Base-by-base conservation (phyloP, 2,113 vertebrate genomes). In the Onychostruthus taczanowskii region DNA sequence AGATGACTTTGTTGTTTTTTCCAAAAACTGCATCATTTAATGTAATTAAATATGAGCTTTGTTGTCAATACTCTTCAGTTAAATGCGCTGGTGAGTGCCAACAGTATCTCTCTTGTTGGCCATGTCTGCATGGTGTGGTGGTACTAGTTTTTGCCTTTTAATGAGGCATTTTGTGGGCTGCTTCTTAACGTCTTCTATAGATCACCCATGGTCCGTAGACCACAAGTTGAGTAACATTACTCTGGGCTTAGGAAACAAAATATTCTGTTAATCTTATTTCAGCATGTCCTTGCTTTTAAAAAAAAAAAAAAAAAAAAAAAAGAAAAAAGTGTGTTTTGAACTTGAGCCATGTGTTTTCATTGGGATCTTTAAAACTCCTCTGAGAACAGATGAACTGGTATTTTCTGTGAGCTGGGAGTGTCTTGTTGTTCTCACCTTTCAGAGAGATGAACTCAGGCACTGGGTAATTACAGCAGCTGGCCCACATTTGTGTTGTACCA, bases 201-300 rank as follows among this genome's bases (percentile, higher is more conserved):
- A 63, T 73, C 64, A 67, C 92, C 81, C 85, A 10, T 66, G 53
- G 33, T 77, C 61, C 0, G 15, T 62, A 92, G 85, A 94, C 94
- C 95, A 68, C 92, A 90, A 81, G 56, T 90, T 92, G 91, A 86
- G 94, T 92, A 96, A 96, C 43, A 4, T 83, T 46, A 50, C 86
- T 90, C 15, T 93, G 35, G 68, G 22, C 12, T 95, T 74, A 62
- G 79, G 95, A 95, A 95, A 95, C 35, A 10, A 19, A 56, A 52
- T 66, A 39, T 69, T 85, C 91, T 90, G 84, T 94, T 96, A 74
- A 69, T 66, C 44, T 80, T 52, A 80, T 77, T 95, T 94, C 93
- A 95, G 90, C 44, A 18, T 18, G 35, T 50, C 28, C 53, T 85
- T 83, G 46, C 70, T 82, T 76, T n/a, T 35, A 28, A 19, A 53